phyloP scores from a whole-genome alignment of 1,140 invertebrate genomes.

The Caenorhabditis briggsae region DNA sequence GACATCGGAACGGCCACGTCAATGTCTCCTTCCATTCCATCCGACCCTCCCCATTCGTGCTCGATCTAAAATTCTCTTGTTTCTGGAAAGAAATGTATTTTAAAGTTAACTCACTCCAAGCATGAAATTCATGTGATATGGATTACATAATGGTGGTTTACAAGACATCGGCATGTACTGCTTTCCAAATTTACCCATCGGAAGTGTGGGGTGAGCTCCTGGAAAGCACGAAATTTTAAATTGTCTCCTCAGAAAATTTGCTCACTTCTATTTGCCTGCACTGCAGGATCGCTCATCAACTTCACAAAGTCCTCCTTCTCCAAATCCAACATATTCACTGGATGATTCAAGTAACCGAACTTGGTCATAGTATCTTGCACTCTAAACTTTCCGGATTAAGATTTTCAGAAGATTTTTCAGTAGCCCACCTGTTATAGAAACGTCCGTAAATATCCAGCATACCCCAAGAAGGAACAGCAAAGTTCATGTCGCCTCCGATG shows the following conservation, averaged over 20 bases:
- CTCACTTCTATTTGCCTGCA: constrained; percentile 64
- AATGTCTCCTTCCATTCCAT: constrained; percentile 66
- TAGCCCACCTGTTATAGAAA: constrained; percentile 39
- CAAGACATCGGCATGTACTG: constrained; percentile 57
- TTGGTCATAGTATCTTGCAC: constrained; percentile 57
- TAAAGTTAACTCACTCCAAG: constrained; percentile 56
- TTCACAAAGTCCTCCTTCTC: constrained; percentile 63
- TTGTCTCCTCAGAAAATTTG: neutral
- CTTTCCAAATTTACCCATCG: constrained; percentile 63
- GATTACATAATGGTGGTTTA: constrained; percentile 64
- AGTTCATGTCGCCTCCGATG: constrained; percentile 62
- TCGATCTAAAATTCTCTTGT: constrained; percentile 48
- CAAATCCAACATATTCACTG: constrained; percentile 67
- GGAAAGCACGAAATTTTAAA: neutral
- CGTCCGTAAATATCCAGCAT: constrained; percentile 60
- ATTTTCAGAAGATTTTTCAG: no score
- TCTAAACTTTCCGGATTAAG: neutral
- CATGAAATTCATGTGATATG: constrained; percentile 62
- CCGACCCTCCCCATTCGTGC: constrained; percentile 63
- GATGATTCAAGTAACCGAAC: constrained; percentile 65
- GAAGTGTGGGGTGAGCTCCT: constrained; percentile 62
- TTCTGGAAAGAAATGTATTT: neutral
- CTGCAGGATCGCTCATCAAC: constrained; percentile 64
- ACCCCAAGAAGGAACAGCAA: constrained; percentile 60
- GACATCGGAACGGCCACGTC: constrained; percentile 64